Evolutionary conservation across 1,140 invertebrate genomes (phyloP).

Genomic region (Hylyphantes graminicola): DNA sequence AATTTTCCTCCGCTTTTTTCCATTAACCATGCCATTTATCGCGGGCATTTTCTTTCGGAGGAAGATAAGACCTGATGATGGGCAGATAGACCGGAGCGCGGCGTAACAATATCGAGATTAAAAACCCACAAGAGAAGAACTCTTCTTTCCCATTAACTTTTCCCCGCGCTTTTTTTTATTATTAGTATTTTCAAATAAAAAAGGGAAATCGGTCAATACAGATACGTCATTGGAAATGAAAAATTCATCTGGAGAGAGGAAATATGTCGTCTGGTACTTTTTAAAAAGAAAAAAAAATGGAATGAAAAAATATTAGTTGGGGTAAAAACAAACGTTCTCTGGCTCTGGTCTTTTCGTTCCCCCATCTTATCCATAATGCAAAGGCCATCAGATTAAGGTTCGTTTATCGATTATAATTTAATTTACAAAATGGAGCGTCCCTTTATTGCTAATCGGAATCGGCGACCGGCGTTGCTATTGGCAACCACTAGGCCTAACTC

Average conservation of each 20-base stretch:
- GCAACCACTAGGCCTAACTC: constrained; percentile 24
- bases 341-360: background rate
- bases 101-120: constrained; percentile 55
- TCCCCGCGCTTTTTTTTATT: constrained; percentile 18
- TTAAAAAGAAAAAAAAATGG: background rate
- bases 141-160: background rate
- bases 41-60: background rate
- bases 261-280: constrained; percentile 41
- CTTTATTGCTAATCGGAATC: constrained; percentile 60
- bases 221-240: constrained; percentile 50
- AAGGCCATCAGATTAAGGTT: constrained; percentile 56
- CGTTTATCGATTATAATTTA: constrained; percentile 61
- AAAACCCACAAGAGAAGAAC: constrained; percentile 20
- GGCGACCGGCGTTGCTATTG: constrained; percentile 47
- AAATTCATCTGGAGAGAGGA: constrained; percentile 49
- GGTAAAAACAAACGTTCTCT: constrained; percentile 39
- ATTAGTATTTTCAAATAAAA: constrained; percentile 34
- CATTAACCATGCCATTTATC: constrained; percentile 54
- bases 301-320: background rate
- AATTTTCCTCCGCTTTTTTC: constrained; percentile 37
- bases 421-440: constrained; percentile 61
- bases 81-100: constrained; percentile 10
- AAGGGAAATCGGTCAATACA: constrained; percentile 47
- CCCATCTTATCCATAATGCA: constrained; percentile 45
- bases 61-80: constrained; percentile 29